These are phyloP conservation scores for Uloborus diversus DNA, from an alignment of 1,140 invertebrate species.

Conservation along the genomic window DNA sequence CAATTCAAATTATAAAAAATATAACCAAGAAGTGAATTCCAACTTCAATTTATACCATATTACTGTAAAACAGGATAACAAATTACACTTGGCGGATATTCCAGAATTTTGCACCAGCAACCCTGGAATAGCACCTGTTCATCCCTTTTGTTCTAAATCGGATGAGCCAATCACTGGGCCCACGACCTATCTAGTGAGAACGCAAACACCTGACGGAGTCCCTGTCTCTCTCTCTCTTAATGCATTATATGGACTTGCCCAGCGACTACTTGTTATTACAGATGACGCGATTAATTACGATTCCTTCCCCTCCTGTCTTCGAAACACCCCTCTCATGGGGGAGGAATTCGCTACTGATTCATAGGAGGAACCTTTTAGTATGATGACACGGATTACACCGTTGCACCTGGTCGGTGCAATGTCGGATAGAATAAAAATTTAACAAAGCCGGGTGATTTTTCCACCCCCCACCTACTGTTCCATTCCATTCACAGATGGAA, in stretches of 20 bases:
- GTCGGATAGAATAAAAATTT: neutral
- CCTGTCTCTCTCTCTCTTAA: neutral
- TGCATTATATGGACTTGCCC: constrained; percentile 14
- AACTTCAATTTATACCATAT: too few species aligned
- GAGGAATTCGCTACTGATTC: constrained; percentile 24
- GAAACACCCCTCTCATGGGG: neutral
- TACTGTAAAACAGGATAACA: too few species aligned
- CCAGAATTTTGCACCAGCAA: too few species aligned
- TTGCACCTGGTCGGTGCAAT: constrained; percentile 8
- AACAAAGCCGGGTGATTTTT: neutral
- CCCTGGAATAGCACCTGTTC: constrained; percentile 25
- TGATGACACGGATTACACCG: constrained; percentile 1
- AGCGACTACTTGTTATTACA: constrained; percentile 44
- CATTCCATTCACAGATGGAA: neutral
- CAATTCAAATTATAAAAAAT: too few species aligned
- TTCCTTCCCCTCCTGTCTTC: neutral
- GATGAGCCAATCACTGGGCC: constrained; percentile 6
- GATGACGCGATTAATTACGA: constrained; percentile 46
- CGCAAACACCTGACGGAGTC: constrained; percentile 24
- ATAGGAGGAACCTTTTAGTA: constrained; percentile 1
- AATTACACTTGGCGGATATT: too few species aligned
- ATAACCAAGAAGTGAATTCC: too few species aligned
- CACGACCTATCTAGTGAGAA: neutral
- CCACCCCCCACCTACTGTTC: neutral
- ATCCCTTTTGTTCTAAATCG: constrained; percentile 20